Evolutionary conservation across 2,797 vertebrate species (phyloP), one percentile per base, ranked within the genome.

Genomic region (Carduelis carduelis): DNA sequence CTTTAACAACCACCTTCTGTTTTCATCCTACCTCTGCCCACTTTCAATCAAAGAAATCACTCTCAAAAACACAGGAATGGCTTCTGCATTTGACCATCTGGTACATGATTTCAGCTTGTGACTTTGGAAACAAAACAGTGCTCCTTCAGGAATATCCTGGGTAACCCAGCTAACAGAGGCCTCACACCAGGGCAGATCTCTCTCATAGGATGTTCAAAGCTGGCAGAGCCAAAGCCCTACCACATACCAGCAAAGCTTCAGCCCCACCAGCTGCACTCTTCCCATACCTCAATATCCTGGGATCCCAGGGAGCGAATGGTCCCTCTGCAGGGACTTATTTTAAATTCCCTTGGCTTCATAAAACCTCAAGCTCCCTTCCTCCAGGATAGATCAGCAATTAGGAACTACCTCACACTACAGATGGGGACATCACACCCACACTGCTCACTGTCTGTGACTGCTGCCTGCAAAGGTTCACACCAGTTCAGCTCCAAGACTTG

Each of bases 261-360:
- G 44, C 37, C 70, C 34, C 39, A 43, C 4, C 12, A 16, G n/a
- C 56, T 27, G 23, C 34, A 30, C 21, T 21, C 41, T 21, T 63
- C 30, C 47, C 77, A 30, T 95, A 99, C 99, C 99, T 98, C 90
- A 53, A 99, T 97, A 27, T 97, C 96, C 65, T 97, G 43, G 15
- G 97, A 66, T 18, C 98, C 98, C 89, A 97, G 97, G 59, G 98
- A 80, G 1, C 87, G 89, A 88, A 99, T 89, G 63, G 95, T 98
- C 17, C 56, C 83, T 77, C 41, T 69, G 34, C 41, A 77, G 16
- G 56, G 64, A 20, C 24, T 61, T 39, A 34, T 26, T 19, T 13
- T 55, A 14, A 77, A 86, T 86, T 78, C 56, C 34, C 11, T 47
- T 32, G 56, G 64, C 26, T 70, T 21, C 30, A 14, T 7, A n/a